Evolutionary conservation across 2,113 vertebrate species (phyloP).

Genomic region (Tamias sibiricus): DNA sequence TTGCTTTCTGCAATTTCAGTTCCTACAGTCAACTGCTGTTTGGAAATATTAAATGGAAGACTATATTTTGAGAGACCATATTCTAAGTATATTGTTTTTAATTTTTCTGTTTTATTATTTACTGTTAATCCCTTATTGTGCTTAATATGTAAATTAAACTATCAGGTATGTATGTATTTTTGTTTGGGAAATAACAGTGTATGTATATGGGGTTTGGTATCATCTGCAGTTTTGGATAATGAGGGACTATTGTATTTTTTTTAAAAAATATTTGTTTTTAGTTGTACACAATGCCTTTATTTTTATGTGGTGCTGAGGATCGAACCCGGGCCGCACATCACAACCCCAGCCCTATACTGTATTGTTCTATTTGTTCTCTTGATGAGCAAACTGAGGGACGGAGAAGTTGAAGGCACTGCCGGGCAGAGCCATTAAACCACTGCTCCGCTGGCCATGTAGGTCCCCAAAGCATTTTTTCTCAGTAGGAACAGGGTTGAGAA

Average conservation of each 20-base stretch:
- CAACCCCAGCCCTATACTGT: too few relatives aligned
- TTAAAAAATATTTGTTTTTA: too few relatives aligned
- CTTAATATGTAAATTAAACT: not conserved
- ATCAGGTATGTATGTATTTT: not conserved
- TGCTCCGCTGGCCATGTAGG: not conserved
- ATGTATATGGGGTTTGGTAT: not conserved
- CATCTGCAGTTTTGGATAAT: not conserved
- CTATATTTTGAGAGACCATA: not conserved
- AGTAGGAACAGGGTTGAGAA: not conserved
- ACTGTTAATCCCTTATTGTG: not conserved
- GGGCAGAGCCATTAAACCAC: not conserved
- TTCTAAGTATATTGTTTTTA: not conserved
- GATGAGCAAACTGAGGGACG: constrained; percentile 16
- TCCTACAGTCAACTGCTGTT: not conserved
- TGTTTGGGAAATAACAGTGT: not conserved
- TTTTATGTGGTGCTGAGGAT: too few relatives aligned
- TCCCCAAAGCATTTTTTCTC: constrained; percentile 10
- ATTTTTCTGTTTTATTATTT: not conserved
- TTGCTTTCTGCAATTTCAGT: not conserved
- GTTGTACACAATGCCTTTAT: too few relatives aligned
- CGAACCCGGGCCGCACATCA: too few relatives aligned
- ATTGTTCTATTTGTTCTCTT: not conserved
- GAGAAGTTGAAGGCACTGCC: constrained; percentile 18
- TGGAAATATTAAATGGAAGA: not conserved
- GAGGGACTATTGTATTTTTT: too few relatives aligned